A percentile compares a stretch with the other conserved stretches of the same genome.
These are phyloP conservation scores for Chaetorhynchus papuensis DNA, from an alignment of 2,113 vertebrate genomes.

Conservation along the genomic window DNA sequence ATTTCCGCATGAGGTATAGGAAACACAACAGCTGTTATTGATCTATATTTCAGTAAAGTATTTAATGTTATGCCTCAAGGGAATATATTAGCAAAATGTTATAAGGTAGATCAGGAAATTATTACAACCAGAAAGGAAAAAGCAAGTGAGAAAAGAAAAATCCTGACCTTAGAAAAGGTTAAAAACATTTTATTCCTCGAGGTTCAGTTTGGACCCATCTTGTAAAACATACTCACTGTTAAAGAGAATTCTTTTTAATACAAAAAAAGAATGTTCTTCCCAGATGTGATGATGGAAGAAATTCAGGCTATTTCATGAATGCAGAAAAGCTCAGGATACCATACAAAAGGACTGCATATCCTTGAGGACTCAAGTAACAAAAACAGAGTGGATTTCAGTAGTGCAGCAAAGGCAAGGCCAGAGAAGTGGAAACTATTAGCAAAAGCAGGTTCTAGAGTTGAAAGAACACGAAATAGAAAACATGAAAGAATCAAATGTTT, in stretches of 20 bases:
- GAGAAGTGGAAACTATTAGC: background rate
- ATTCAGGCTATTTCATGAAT: background rate
- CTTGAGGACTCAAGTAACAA: background rate
- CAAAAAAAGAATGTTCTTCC: background rate
- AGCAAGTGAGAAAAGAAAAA: background rate
- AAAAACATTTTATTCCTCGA: background rate
- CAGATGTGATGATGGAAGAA: background rate
- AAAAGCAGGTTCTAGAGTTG: background rate
- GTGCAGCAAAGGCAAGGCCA: background rate
- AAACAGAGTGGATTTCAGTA: background rate
- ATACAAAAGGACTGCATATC: background rate
- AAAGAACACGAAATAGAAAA: background rate
- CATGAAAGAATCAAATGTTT: background rate
- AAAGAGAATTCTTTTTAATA: background rate
- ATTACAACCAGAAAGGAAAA: background rate
- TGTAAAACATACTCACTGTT: background rate
- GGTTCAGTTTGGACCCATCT: background rate
- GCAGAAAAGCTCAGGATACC: background rate
- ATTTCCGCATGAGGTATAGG: background rate
- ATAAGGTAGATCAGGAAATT: background rate
- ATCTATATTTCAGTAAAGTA: background rate
- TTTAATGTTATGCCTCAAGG: background rate
- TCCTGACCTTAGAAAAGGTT: background rate
- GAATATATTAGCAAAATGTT: background rate
- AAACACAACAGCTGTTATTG: background rate